Conservation (phyloP, 2,797 vertebrate genomes). For the Schizopygopsis malacanthus region DNA sequence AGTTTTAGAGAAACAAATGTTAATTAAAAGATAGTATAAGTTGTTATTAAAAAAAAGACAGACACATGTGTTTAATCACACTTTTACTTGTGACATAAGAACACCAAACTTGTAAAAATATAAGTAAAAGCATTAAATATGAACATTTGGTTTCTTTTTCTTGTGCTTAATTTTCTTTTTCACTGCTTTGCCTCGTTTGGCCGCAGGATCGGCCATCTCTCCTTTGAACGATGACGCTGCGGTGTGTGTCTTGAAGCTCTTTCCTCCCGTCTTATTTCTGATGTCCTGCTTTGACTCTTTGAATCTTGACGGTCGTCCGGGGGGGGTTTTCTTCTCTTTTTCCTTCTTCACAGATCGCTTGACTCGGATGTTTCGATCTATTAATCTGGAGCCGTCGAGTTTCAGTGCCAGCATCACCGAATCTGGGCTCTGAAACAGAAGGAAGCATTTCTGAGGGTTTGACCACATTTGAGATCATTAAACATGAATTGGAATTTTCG, state of each 20-base stretch:
- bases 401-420: conserved; percentile 78
- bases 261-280: conserved; percentile 39
- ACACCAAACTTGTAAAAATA: neutral
- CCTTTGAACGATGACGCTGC: conserved; percentile 69
- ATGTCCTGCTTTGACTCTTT: conserved; percentile 25
- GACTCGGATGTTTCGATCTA: conserved; percentile 73
- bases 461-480: too few relatives aligned
- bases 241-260: conserved; percentile 26
- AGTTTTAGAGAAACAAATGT: neutral
- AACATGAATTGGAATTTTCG: too few relatives aligned
- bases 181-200: conserved; percentile 65
- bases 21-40: neutral
- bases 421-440: conserved; percentile 70
- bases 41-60: neutral
- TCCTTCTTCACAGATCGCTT: conserved; percentile 77
- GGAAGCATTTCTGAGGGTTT: neutral
- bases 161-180: conserved; percentile 69
- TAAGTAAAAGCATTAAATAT: conserved; percentile 63
- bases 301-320: neutral
- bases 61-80: neutral
- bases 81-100: neutral
- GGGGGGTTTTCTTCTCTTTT: conserved; percentile 58
- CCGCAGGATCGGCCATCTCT: conserved; percentile 67
- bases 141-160: conserved; percentile 54
- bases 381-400: conserved; percentile 71